A percentile compares a stretch with the other conserved stretches of the same genome.
These are phyloP conservation scores for Pterostichus madidus DNA, from an alignment of 2,888 invertebrate species.

Conservation along the genomic window DNA sequence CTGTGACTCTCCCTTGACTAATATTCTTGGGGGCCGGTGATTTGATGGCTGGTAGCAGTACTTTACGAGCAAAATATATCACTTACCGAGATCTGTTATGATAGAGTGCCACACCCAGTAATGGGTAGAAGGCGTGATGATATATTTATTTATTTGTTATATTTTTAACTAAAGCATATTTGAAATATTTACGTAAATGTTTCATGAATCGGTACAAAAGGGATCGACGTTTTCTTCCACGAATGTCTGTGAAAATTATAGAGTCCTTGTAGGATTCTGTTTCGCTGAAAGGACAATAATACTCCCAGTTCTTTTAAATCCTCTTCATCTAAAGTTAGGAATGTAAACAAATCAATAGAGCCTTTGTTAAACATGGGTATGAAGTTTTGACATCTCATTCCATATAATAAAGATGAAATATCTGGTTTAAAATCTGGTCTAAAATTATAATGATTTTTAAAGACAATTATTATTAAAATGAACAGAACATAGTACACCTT, in stretches of 20 bases:
- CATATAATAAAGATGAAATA: conserved; percentile 80
- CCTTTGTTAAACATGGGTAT: conserved; percentile 77
- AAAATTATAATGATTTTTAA: conserved; percentile 68
- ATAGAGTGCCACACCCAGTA: no score
- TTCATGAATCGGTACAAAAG: conserved; percentile 73
- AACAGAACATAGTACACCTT: conserved; percentile 67
- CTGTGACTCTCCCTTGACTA: no score
- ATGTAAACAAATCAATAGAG: conserved; percentile 79
- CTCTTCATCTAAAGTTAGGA: conserved; percentile 80
- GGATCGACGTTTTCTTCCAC: conserved; percentile 77
- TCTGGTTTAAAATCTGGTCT: conserved; percentile 79
- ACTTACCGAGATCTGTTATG: no score
- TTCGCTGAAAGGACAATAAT: conserved; percentile 81
- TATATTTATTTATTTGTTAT: no score
- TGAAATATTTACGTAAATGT: conserved; percentile 73
- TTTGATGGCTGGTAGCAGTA: no score
- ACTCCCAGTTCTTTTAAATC: conserved; percentile 81
- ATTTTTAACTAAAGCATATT: conserved; percentile 10
- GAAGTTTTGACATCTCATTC: conserved; percentile 81
- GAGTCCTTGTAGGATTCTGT: conserved; percentile 79
- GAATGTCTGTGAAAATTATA: conserved; percentile 81
- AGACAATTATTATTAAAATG: conserved; percentile 37
- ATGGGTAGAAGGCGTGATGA: no score
- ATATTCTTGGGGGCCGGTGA: no score
- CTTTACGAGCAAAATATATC: no score